A percentile compares a stretch with the other conserved stretches of the same genome.
Conservation (phyloP, 2,888 invertebrate species). For the Dasysyrphus tricinctus region DNA sequence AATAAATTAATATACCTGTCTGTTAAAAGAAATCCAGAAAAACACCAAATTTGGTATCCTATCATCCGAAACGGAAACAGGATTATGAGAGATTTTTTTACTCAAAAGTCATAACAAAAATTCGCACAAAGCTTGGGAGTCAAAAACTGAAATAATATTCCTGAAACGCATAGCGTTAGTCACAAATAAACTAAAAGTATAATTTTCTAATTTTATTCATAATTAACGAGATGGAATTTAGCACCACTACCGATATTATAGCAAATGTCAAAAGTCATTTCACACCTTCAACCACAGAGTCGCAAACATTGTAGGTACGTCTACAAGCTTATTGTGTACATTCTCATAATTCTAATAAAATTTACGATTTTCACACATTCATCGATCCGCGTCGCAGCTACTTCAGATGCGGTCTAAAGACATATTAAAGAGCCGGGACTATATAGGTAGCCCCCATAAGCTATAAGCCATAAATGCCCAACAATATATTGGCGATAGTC, state of each 20-base stretch:
- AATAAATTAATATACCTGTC: background rate
- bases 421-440: slow-evolving; percentile 57
- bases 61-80: background rate
- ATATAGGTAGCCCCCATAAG: slow-evolving; percentile 39
- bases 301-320: too few species aligned
- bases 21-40: background rate
- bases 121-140: too few species aligned
- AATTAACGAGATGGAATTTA: slow-evolving; percentile 17
- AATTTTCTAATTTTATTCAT: background rate
- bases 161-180: too few species aligned
- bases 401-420: slow-evolving; percentile 64
- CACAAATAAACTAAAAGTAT: too few species aligned
- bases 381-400: slow-evolving; percentile 53
- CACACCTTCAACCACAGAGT: slow-evolving; percentile 54
- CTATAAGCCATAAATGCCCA: slow-evolving; percentile 54
- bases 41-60: background rate
- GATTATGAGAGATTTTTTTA: background rate
- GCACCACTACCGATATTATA: background rate
- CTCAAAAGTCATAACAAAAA: too few species aligned
- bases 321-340: background rate
- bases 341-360: slow-evolving; percentile 66
- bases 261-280: slow-evolving; percentile 63
- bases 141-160: too few species aligned
- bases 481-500: slow-evolving; percentile 18
- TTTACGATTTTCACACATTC: slow-evolving; percentile 74